Percentiles rank a stretch among this genome's conserved stretches.
Evolutionary conservation across 64 coral and sea anemone genomes (phyloP).

Genomic region (Acropora yongei): DNA sequence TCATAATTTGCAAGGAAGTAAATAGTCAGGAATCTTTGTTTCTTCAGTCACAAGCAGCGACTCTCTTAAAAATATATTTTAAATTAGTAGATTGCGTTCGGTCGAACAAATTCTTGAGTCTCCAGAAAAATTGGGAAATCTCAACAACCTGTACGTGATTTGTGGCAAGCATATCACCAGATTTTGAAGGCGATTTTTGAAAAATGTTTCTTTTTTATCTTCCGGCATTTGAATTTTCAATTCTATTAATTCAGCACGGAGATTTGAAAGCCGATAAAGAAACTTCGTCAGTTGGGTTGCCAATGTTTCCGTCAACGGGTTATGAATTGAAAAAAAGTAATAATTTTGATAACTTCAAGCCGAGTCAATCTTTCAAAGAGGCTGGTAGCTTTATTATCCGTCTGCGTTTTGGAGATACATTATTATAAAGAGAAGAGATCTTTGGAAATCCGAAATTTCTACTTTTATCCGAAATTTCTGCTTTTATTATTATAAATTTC

Average conservation of each 20-base stretch:
- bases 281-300: background rate
- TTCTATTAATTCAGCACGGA: constrained; percentile 2
- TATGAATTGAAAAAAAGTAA: constrained; percentile 26
- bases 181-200: background rate
- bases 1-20: constrained; percentile 33
- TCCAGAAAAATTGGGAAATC: background rate
- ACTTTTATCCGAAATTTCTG: background rate
- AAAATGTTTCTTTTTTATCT: background rate
- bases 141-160: too few species aligned
- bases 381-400: background rate
- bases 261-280: background rate
- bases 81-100: background rate
- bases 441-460: background rate
- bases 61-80: background rate
- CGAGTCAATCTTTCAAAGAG: constrained; percentile 16
- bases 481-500: background rate
- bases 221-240: background rate
- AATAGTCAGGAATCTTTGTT: background rate
- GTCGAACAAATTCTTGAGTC: background rate
- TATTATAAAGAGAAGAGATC: background rate
- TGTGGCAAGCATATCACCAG: constrained; percentile 1
- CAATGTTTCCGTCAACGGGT: constrained; percentile 42
- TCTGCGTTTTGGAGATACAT: background rate
- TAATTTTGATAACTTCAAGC: constrained; percentile 28
- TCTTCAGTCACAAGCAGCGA: background rate